These are phyloP conservation scores for Machaerirhynchus nigripectus DNA, from an alignment of 2,113 vertebrate genomes.

Conservation along the genomic window DNA sequence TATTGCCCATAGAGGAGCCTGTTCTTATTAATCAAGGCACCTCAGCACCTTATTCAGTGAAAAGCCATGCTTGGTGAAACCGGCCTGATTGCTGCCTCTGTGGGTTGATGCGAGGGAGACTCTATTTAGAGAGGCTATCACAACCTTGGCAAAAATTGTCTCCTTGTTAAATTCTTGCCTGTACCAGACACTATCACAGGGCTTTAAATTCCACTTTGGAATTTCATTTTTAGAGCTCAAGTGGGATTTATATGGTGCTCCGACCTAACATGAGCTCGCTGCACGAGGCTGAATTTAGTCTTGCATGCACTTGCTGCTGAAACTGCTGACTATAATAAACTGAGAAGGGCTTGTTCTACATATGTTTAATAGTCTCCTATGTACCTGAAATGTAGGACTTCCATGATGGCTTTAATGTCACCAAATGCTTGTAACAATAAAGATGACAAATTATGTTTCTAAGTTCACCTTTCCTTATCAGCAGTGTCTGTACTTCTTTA, in stretches of 20 bases:
- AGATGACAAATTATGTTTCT: neutral
- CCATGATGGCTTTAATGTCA: neutral
- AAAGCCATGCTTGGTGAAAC: neutral
- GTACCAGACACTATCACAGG: neutral
- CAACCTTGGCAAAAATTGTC: neutral
- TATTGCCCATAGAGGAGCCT: neutral
- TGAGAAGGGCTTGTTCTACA: neutral
- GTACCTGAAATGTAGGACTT: neutral
- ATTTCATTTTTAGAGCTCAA: conserved; percentile 33
- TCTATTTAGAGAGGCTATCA: neutral
- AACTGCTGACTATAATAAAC: conserved; percentile 18
- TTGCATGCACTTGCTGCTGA: neutral
- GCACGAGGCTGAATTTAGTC: conserved; percentile 24
- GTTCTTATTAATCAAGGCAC: neutral
- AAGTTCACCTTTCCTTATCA: neutral
- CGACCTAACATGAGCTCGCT: neutral
- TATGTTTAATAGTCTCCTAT: neutral
- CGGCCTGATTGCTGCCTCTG: neutral
- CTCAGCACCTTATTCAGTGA: neutral
- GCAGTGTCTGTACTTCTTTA: neutral
- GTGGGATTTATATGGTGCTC: conserved; percentile 22
- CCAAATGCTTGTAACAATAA: neutral
- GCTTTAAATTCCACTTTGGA: conserved; percentile 16
- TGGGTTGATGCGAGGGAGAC: neutral
- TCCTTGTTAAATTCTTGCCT: neutral